Evolutionary conservation across 2,113 vertebrate genomes (phyloP).

Genomic region (Lanius ludovicianus): DNA sequence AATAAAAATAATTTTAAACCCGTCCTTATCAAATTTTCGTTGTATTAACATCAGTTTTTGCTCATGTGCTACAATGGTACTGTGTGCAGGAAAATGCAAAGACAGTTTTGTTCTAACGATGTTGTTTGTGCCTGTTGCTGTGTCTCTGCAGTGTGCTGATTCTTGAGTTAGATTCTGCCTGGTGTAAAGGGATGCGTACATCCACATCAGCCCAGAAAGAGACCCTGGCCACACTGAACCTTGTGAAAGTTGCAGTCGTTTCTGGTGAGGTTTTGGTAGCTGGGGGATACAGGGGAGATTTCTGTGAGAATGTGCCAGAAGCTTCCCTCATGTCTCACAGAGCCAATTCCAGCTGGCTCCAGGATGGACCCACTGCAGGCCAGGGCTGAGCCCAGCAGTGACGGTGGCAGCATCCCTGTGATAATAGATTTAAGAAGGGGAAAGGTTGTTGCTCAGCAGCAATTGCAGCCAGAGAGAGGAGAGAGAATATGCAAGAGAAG

Average conservation of each 20-base stretch:
- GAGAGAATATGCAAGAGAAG: background rate
- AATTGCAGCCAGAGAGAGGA: background rate
- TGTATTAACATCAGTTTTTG: background rate
- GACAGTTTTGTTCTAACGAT: background rate
- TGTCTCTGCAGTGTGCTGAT: background rate
- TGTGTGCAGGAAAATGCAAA: background rate
- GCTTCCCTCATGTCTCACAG: fast-evolving
- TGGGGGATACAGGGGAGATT: background rate
- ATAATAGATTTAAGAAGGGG: background rate
- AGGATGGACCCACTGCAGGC: background rate
- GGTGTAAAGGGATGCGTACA: background rate
- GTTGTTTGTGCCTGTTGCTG: background rate
- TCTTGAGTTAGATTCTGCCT: background rate
- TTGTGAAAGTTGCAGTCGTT: background rate
- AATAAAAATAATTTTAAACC: background rate
- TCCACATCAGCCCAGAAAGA: background rate
- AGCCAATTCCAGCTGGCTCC: background rate
- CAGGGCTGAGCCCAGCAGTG: background rate
- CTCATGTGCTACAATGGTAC: background rate
- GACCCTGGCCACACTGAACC: background rate
- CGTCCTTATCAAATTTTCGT: background rate
- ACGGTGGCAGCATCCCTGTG: background rate
- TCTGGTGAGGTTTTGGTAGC: background rate
- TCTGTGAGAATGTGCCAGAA: background rate
- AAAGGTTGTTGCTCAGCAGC: background rate